Evolutionary conservation across 2,888 invertebrate genomes (phyloP).

Genomic region (Rhynchonema sp.): DNA sequence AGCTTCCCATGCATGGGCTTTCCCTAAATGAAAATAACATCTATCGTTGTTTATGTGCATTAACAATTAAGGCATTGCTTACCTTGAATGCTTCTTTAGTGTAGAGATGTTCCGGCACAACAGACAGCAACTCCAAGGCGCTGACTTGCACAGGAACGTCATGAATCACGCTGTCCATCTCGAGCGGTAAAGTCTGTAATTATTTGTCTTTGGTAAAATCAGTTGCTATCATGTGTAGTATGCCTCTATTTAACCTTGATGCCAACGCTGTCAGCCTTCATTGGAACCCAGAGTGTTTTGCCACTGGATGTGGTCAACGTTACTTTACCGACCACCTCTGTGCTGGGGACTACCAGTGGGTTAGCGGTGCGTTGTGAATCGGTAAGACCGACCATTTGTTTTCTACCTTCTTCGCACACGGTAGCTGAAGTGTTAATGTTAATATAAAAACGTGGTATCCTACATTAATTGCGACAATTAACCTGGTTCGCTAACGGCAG

Average conservation of each 20-base stretch:
- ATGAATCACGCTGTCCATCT: not conserved
- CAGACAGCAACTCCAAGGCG: not conserved
- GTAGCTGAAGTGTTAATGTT: not conserved
- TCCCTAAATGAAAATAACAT: too few species aligned
- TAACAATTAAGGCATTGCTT: too few species aligned
- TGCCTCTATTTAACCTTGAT: not conserved
- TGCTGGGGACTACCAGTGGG: not conserved
- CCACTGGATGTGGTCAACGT: not conserved
- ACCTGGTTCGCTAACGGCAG: not conserved
- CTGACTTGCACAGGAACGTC: not conserved
- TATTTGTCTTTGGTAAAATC: not conserved
- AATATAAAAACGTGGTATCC: too few species aligned
- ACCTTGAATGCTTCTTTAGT: too few species aligned
- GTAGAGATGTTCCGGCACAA: not conserved
- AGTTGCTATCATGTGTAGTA: not conserved
- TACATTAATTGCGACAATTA: not conserved
- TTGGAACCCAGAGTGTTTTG: not conserved
- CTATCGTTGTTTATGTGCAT: too few species aligned
- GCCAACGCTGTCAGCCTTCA: not conserved
- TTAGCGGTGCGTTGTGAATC: not conserved
- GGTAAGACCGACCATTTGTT: not conserved
- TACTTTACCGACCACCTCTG: not conserved
- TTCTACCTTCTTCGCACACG: not conserved
- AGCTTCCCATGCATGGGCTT: not conserved
- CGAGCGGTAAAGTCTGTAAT: not conserved